A percentile compares a stretch with the other conserved stretches of the same genome.
phyloP scores from a whole-genome alignment of 2,797 vertebrate genomes.

The Tamandua tetradactyla region DNA sequence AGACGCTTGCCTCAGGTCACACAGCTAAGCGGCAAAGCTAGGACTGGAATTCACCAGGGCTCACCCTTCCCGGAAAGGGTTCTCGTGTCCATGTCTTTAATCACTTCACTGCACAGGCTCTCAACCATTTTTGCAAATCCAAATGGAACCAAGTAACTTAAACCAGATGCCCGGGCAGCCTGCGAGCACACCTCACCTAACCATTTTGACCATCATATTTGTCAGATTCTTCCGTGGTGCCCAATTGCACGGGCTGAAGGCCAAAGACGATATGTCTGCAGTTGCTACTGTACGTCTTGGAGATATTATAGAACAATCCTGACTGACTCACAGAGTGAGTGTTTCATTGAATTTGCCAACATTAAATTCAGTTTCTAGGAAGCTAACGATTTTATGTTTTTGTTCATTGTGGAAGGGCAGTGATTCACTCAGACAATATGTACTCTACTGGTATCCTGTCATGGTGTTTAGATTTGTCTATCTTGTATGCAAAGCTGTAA shows the following conservation, averaged over 20 bases:
- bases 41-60: not conserved
- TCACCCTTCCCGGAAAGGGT: not conserved
- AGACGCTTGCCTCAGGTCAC: not conserved
- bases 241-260: not conserved
- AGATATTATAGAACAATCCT: constrained; percentile 78
- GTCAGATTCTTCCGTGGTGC: not conserved
- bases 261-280: constrained; percentile 71
- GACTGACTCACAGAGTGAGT: constrained; percentile 81
- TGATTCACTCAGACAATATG: constrained; percentile 79
- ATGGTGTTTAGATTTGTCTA: constrained; percentile 76
- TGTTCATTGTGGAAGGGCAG: constrained; percentile 78
- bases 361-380: constrained; percentile 84
- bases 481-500: constrained; percentile 73
- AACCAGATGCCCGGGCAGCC: not conserved
- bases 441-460: constrained; percentile 78
- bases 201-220: not conserved
- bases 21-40: not conserved
- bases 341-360: constrained; percentile 79
- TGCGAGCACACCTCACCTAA: not conserved
- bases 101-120: not conserved
- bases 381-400: constrained; percentile 83
- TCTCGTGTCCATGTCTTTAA: not conserved
- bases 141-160: not conserved
- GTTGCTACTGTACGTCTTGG: constrained; percentile 75
- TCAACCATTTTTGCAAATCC: not conserved